Evolutionary conservation across 2,797 vertebrate genomes (phyloP).

Genomic region (Centropyge bicolor): DNA sequence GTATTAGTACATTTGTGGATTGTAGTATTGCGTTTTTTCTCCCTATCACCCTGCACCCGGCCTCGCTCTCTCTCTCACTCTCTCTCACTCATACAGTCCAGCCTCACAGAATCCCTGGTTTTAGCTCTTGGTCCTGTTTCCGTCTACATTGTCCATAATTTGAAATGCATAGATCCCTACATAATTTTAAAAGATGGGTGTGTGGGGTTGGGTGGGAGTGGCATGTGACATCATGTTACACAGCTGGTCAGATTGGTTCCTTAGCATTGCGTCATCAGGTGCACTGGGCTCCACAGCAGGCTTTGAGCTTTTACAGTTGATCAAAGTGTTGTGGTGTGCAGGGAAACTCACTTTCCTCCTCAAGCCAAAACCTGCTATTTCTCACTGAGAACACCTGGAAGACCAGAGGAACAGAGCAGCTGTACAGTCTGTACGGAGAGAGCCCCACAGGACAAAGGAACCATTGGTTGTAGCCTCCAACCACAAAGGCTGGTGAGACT

Average conservation of each 20-base stretch:
- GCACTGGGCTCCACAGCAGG: not conserved
- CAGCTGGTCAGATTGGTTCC: conserved; percentile 4
- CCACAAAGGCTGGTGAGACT: conserved; percentile 22
- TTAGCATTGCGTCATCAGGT: not conserved
- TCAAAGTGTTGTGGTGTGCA: not conserved
- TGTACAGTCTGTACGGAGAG: conserved; percentile 27
- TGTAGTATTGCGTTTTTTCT: too few relatives aligned
- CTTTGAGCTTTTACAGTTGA: not conserved
- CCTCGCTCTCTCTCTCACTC: too few relatives aligned
- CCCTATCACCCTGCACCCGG: too few relatives aligned
- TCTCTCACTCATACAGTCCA: not conserved
- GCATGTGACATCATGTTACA: not conserved
- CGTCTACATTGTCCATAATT: not conserved
- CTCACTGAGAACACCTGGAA: conserved; percentile 26
- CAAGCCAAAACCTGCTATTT: conserved; percentile 27
- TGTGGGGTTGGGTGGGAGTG: not conserved
- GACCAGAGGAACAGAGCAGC: conserved; percentile 47
- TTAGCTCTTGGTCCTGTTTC: not conserved
- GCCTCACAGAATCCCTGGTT: not conserved
- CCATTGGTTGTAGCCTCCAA: conserved; percentile 5
- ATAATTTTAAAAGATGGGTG: not conserved
- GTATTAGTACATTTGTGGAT: too few relatives aligned
- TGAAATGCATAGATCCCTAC: not conserved
- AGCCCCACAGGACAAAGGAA: not conserved
- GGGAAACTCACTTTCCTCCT: conserved; percentile 4